Evolutionary conservation across 1,140 invertebrate species (phyloP), one percentile per base, ranked within the genome.

Genomic region (Vollenhovia emeryi): DNA sequence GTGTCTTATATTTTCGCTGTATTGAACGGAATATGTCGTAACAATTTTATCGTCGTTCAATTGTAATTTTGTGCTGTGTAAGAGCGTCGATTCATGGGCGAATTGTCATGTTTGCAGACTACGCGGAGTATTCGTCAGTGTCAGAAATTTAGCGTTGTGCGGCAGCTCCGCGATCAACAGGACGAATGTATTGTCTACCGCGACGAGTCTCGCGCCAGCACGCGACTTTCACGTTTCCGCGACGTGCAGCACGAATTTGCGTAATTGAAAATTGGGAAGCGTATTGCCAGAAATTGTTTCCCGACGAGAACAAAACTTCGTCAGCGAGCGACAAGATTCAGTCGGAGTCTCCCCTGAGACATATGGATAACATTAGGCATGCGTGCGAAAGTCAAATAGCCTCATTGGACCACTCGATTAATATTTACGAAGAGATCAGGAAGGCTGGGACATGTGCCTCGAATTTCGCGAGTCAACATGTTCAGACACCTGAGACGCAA

Each of bases 61-160:
- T 36, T 36, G 21, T 36, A 40, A 64, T 21, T 64, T n/a, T n/a
- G 15, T 59, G 0, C 30, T 62, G n/a, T 11, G 40, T 3, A 64
- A 62, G n/a, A 43, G 9, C 3, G n/a, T 36, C 11, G n/a, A 68
- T 66, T 43, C 7, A 43, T 11, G 7, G n/a, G 4, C n/a, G 9
- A 45, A 45, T 27, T 45, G 45, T 62, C 30, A 50, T 15, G 5
- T 73, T 85, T 43, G 55, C 27, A 89, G 88, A 88, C 84, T 43
- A 89, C 89, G 88, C 84, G 84, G 13, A 33, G 2, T 15, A 43
- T 89, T 48, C 79, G 27, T n/a, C 84, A 75, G 1, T 76, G 13
- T 74, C 18, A 74, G 52, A 9, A 24, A 43, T 18, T 30, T 89
- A 45, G 36, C 27, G 9, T 78, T 50, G 1, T 66, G 9, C 43